A percentile compares a stretch with the other conserved stretches of the same genome.
phyloP scores from a whole-genome alignment of 2,797 vertebrate species.

The Anisognathus igniventris region DNA sequence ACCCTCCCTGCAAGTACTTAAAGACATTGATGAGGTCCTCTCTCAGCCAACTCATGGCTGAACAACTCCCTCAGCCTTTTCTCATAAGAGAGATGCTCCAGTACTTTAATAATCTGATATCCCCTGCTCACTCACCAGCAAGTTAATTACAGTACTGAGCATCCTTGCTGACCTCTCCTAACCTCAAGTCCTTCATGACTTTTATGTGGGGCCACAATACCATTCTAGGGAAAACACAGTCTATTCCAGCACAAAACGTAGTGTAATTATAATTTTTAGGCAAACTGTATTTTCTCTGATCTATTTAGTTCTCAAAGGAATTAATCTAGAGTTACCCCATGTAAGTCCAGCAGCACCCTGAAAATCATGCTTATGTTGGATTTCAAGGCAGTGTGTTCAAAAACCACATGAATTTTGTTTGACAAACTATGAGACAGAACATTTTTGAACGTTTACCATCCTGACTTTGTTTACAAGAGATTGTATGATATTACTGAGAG shows the following conservation, averaged over 20 bases:
- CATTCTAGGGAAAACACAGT: not conserved
- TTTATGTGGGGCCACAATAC: not conserved
- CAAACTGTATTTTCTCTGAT: not conserved
- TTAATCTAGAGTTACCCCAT: not conserved
- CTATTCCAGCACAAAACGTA: not conserved
- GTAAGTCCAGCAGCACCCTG: not conserved
- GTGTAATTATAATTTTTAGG: not conserved
- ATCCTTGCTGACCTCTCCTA: not conserved
- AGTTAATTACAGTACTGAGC: not conserved
- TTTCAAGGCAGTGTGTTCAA: not conserved
- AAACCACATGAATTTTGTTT: not conserved
- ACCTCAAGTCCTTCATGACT: not conserved
- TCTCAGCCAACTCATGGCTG: rapidly evolving
- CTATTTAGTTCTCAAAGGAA: not conserved
- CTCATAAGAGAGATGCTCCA: not conserved
- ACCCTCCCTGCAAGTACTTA: not conserved
- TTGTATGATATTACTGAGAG: not conserved
- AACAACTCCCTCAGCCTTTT: not conserved
- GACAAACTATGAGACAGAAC: not conserved
- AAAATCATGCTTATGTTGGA: not conserved
- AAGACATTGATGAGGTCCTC: not conserved
- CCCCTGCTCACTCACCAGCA: not conserved
- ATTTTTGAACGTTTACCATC: not conserved
- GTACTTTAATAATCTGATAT: not conserved
- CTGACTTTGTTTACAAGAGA: not conserved